A percentile compares a stretch with the other conserved stretches of the same genome.
phyloP scores from a whole-genome alignment of 1,140 invertebrate genomes.

The Drosophila sproati region DNA sequence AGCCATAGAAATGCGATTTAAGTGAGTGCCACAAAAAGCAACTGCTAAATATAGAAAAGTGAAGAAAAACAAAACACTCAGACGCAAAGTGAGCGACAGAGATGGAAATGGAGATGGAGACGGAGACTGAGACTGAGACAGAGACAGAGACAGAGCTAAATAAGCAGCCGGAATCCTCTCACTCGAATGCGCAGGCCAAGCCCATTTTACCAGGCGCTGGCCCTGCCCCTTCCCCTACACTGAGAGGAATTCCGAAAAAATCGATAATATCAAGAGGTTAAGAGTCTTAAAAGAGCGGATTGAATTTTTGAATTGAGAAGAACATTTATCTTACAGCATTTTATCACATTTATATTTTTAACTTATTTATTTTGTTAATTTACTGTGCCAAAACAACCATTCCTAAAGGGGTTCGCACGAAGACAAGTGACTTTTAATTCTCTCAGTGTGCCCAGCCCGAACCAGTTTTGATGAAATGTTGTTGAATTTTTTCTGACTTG shows the following conservation, averaged over 20 bases:
- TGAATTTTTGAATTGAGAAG: too few species aligned
- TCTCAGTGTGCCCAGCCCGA: conserved; percentile 26
- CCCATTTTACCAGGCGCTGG: conserved; percentile 64
- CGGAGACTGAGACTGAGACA: conserved; percentile 11
- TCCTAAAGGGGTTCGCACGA: too few species aligned
- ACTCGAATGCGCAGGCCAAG: conserved; percentile 69
- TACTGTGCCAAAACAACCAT: too few species aligned
- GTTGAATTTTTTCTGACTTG: conserved; percentile 57
- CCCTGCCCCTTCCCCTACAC: conserved; percentile 32
- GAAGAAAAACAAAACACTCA: conserved; percentile 6
- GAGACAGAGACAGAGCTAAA: conserved; percentile 34
- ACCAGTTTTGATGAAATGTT: conserved; percentile 63
- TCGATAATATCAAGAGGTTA: neutral
- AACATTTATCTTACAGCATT: neutral
- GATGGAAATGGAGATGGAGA: conserved; percentile 16
- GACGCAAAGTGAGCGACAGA: conserved; percentile 4
- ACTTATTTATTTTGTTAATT: neutral
- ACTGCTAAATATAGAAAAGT: conserved; percentile 46
- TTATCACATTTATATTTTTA: neutral
- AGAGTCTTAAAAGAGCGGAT: neutral
- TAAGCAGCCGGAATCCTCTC: conserved; percentile 52
- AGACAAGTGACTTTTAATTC: neutral
- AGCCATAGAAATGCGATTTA: conserved; percentile 28
- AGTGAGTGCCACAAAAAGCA: conserved; percentile 36
- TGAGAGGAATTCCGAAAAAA: conserved; percentile 1